Conservation (phyloP, 37 sponge, comb jelly and placozoan species). For the Hormiphora californensis region DNA sequence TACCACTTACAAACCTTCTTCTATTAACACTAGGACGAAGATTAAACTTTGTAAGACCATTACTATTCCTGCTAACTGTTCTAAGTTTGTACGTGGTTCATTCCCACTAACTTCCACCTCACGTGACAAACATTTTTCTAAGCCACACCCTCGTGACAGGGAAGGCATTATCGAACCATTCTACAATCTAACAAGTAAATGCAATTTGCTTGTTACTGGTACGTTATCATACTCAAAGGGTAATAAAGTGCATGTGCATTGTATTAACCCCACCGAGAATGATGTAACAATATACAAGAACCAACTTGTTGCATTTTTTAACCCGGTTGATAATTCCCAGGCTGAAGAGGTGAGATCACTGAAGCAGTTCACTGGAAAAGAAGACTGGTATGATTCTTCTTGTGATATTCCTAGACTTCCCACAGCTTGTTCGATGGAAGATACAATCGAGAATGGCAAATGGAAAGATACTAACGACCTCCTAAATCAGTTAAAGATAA, state of each 20-base stretch:
- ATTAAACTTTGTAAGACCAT: too few species aligned
- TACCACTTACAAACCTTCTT: too few species aligned
- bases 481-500: too few species aligned
- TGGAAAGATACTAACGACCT: background rate
- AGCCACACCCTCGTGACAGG: too few species aligned
- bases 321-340: background rate
- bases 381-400: background rate
- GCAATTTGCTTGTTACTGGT: background rate
- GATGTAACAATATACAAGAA: conserved; percentile 17
- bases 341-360: background rate
- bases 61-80: too few species aligned
- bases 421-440: background rate
- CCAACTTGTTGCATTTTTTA: background rate
- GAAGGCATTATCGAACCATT: conserved; percentile 3
- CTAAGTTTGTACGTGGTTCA: too few species aligned
- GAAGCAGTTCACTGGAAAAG: background rate
- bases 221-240: background rate
- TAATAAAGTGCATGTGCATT: background rate
- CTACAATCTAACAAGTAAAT: background rate
- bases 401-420: background rate
- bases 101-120: too few species aligned
- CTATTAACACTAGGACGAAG: too few species aligned
- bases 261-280: background rate
- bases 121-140: too few species aligned
- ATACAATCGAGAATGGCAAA: background rate